Conservation (phyloP, 2,113 vertebrate genomes). For the Lophochroa leadbeateri region DNA sequence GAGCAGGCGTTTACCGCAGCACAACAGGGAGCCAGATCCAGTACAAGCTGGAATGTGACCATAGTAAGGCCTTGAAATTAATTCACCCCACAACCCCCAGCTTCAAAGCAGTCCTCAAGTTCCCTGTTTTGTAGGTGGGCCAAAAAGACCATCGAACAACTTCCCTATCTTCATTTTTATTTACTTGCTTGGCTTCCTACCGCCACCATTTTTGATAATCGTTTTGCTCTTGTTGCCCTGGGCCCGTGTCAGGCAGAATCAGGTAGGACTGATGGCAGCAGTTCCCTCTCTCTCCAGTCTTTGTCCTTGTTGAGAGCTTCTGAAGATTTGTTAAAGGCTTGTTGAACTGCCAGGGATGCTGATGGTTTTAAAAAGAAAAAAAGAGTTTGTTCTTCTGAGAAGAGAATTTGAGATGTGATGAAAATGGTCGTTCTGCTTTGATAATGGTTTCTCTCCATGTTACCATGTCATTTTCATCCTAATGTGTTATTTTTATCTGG, state of each 20-base stretch:
- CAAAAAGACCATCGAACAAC: background rate
- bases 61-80: background rate
- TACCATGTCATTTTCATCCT: background rate
- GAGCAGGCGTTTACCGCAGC: too few relatives aligned
- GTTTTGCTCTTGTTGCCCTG: background rate
- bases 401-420: background rate
- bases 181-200: background rate
- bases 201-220: background rate
- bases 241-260: rapidly evolving
- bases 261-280: background rate
- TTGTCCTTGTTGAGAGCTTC: background rate
- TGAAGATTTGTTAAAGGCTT: background rate
- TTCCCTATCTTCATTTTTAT: background rate
- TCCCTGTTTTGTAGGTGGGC: background rate
- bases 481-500: background rate
- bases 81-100: background rate
- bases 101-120: background rate
- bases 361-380: background rate
- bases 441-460: background rate
- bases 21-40: background rate
- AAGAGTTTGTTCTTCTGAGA: background rate
- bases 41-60: background rate
- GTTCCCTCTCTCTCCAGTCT: background rate
- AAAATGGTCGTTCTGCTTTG: background rate
- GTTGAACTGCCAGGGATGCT: background rate